Evolutionary conservation across 37 sponge, comb jelly and placozoan species (phyloP).

Genomic region (Geodia barretti): DNA sequence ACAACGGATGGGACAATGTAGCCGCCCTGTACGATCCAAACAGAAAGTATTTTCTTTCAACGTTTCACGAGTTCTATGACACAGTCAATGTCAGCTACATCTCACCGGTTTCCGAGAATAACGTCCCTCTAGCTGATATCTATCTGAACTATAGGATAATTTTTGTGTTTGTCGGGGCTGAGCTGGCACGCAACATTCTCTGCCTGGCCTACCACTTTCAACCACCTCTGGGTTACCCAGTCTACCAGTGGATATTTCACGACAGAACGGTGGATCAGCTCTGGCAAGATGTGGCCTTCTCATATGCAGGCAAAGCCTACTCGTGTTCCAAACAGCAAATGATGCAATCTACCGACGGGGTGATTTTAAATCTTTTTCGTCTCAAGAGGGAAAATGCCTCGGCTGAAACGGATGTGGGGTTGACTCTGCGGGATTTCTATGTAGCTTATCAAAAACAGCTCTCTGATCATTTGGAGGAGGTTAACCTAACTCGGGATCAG

Average conservation of each 20-base stretch:
- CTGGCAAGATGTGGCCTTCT: neutral
- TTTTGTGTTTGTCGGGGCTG: constrained; percentile 22
- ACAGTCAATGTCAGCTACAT: neutral
- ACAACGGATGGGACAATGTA: neutral
- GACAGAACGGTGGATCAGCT: constrained; percentile 1
- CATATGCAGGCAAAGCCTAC: neutral
- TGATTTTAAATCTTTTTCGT: neutral
- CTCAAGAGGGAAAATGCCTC: neutral
- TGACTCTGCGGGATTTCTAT: neutral
- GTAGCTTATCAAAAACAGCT: neutral
- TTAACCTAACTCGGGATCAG: too few species aligned
- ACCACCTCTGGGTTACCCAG: neutral
- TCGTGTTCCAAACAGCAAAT: constrained; percentile 5
- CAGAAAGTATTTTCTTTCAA: neutral
- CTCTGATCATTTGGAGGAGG: neutral
- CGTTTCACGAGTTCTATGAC: neutral
- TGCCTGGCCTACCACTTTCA: constrained; percentile 13
- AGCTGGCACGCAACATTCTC: neutral
- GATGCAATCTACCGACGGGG: neutral
- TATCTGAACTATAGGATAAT: neutral
- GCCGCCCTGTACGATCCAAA: neutral
- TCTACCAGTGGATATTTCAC: constrained; percentile 27
- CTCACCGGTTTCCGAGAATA: neutral
- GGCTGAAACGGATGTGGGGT: neutral
- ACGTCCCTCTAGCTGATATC: neutral